Percentiles rank a stretch among this genome's conserved stretches.
phyloP scores from a whole-genome alignment of 2,888 invertebrate species.

The Cephus rjabovi region DNA sequence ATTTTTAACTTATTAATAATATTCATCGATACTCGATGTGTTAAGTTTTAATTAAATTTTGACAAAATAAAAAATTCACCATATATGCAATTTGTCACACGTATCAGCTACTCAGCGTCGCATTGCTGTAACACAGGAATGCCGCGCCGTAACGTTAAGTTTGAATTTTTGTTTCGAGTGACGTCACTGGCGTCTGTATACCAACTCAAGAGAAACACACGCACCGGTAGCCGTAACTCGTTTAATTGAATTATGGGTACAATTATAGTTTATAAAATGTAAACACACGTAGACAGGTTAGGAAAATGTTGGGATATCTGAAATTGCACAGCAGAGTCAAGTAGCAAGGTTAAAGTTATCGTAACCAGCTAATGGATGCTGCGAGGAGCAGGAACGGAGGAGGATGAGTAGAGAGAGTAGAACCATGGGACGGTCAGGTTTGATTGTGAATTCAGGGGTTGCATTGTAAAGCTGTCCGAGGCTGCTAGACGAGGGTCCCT shows the following conservation, averaged over 20 bases:
- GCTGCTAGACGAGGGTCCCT: conserved; percentile 27
- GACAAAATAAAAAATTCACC: neutral
- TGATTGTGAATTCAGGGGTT: conserved; percentile 28
- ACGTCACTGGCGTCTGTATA: neutral
- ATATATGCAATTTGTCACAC: neutral
- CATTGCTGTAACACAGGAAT: neutral
- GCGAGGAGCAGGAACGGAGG: neutral
- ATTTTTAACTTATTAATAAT: neutral
- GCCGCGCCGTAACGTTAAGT: neutral
- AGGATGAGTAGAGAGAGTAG: conserved; percentile 16
- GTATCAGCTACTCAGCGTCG: neutral
- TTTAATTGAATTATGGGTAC: neutral
- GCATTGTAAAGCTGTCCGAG: conserved; percentile 33
- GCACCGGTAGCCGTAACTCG: neutral
- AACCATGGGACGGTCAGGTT: conserved; percentile 18
- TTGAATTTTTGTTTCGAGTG: neutral
- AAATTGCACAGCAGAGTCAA: neutral
- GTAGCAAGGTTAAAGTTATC: neutral
- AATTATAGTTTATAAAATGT: neutral
- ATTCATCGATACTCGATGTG: neutral
- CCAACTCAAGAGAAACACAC: neutral
- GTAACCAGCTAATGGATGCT: neutral
- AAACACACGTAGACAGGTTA: neutral
- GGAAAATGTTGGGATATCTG: neutral
- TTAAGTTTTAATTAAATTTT: neutral